Evolutionary conservation across 1,140 invertebrate species (phyloP).

Genomic region (Condylostylus longicornis): DNA sequence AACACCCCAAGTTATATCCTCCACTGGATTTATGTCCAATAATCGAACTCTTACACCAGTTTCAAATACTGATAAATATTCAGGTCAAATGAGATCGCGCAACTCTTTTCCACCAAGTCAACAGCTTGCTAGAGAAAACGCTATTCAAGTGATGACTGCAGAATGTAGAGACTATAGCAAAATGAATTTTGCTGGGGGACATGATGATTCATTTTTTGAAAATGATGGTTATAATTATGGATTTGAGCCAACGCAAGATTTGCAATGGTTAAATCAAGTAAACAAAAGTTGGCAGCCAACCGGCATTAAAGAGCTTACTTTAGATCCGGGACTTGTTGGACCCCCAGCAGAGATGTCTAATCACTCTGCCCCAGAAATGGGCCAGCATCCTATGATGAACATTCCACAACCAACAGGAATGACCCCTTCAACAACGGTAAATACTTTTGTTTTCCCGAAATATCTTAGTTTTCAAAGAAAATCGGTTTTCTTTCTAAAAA

Average conservation of each 20-base stretch:
- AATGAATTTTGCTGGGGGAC: conserved; percentile 38
- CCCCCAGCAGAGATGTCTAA: conserved; percentile 10
- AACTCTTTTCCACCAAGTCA: conserved; percentile 29
- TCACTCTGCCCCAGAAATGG: conserved; percentile 17
- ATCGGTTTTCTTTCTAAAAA: neutral
- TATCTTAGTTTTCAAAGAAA: conserved; percentile 13
- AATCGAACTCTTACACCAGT: neutral
- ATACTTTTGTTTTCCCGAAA: conserved; percentile 31
- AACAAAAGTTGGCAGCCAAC: conserved; percentile 40
- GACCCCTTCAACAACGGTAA: conserved; percentile 22
- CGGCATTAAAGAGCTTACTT: conserved; percentile 47
- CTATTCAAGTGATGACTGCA: conserved; percentile 73
- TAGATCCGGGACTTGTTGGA: conserved; percentile 31
- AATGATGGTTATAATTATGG: conserved; percentile 53
- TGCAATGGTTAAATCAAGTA: conserved; percentile 47
- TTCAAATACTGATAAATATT: neutral
- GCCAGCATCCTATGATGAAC: conserved; percentile 15
- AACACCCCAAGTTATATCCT: too few relatives aligned
- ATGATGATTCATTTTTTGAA: conserved; percentile 41
- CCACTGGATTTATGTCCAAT: too few relatives aligned
- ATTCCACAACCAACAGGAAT: conserved; percentile 26
- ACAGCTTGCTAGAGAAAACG: conserved; percentile 53
- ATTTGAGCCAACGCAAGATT: conserved; percentile 57
- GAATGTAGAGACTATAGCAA: conserved; percentile 69
- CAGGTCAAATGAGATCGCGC: neutral